Evolutionary conservation across 2,888 invertebrate genomes (phyloP), one percentile per base, ranked within the genome.

Genomic region (Branchellion lobata): DNA sequence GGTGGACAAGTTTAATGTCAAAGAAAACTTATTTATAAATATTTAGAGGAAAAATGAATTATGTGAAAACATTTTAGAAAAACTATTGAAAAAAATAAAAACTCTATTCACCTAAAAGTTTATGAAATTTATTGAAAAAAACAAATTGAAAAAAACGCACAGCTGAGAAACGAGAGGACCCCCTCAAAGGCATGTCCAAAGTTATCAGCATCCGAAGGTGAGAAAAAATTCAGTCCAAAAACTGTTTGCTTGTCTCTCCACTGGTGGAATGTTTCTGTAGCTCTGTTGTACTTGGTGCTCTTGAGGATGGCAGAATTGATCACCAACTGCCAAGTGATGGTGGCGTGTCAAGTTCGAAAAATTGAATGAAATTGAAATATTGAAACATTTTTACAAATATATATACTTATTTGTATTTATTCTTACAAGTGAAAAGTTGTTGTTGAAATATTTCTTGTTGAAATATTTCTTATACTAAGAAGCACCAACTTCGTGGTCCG

Each of bases 191-290:
- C 29, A 34, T 69, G 76, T 27, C 76, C 80, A 68, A 80, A 80
- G 77, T 24, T 53, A 11, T 77, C 73, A 1, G 80, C 77, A 47
- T 80, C 80, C 0, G 78, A 76, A 8, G 68, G 31, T 8, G 71
- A 33, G 1, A 76, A 8, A 34, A 80, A 80, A 71, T 51, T 80
- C 69, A 80, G 53, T 27, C 80, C 80, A 40, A 75, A 80, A 34
- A 80, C 77, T 1, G 29, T 31, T 27, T 71, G 77, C 33, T 76
- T 61, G 31, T 80, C 77, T 71, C 80, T 69, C 80, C 80, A 80
- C 27, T 80, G 80, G 57, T 80, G 80, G 77, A 80, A 80, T 5
- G 76, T 80, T 14, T 74, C 53, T 0, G 80, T 80, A 2, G 80
- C 80, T 51, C 76, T 34, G 29, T 77, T 80, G 76, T 80, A 80